These are phyloP conservation scores for Urechis unicinctus DNA, from an alignment of 2,888 invertebrate genomes.

Conservation along the genomic window DNA sequence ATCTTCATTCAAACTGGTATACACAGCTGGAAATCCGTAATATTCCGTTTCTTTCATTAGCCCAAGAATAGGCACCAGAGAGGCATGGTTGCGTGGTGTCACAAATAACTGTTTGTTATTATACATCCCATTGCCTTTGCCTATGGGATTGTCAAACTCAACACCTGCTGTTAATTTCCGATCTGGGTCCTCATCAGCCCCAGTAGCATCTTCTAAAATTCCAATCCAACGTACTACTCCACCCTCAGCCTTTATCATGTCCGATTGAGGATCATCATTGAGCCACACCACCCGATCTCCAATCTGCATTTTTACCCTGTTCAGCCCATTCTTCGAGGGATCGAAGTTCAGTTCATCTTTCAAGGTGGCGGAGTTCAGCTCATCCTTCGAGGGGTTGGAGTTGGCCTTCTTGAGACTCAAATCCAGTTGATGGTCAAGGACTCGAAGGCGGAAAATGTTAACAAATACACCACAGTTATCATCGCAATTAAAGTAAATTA, in stretches of 20 bases:
- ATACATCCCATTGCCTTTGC: slow-evolving; percentile 9
- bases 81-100: slow-evolving; percentile 4
- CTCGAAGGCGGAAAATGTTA: not conserved
- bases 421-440: too few species aligned
- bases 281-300: slow-evolving; percentile 6
- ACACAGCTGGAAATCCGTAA: too few species aligned
- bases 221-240: slow-evolving; percentile 8
- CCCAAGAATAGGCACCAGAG: slow-evolving; percentile 7
- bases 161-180: not conserved
- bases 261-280: not conserved
- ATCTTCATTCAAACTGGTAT: too few species aligned
- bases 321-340: too few species aligned
- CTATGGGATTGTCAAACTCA: slow-evolving; percentile 7
- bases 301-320: not conserved
- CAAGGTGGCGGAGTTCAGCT: too few species aligned
- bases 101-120: slow-evolving; percentile 1
- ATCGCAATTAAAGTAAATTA: not conserved
- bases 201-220: too few species aligned
- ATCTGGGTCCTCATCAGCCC: too few species aligned
- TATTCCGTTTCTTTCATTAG: too few species aligned
- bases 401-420: not conserved
- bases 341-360: too few species aligned
- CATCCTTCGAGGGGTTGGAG: not conserved
- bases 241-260: slow-evolving; percentile 1
- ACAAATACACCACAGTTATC: slow-evolving; percentile 4